phyloP scores from a whole-genome alignment of 2,113 vertebrate genomes.

The Caranx ignobilis region DNA sequence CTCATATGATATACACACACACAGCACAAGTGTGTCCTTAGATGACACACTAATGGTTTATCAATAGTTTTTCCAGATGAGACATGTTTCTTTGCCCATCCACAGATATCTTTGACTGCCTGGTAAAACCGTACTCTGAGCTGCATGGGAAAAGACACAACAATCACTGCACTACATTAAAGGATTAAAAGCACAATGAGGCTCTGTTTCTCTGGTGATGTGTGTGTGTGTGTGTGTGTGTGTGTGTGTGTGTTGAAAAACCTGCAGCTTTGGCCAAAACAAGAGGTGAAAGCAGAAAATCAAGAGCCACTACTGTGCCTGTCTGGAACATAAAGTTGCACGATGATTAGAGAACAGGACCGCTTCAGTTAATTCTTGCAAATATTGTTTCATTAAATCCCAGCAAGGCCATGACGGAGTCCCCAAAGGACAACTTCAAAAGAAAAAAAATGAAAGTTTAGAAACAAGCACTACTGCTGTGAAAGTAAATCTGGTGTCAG shows the following conservation, averaged over 20 bases:
- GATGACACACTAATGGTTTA: conserved; percentile 24
- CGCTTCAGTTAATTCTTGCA: conserved; percentile 10
- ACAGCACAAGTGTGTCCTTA: conserved; percentile 7
- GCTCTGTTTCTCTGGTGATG: conserved; percentile 7
- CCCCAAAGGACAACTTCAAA: not conserved
- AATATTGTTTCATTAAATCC: conserved; percentile 17
- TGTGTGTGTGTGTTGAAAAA: not conserved
- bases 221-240: too few species aligned
- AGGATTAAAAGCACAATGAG: not conserved
- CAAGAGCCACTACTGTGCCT: conserved; percentile 4
- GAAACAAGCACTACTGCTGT: conserved; percentile 1
- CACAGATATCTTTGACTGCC: not conserved
- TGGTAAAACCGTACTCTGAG: not conserved
- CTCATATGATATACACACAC: not conserved
- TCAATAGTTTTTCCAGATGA: conserved; percentile 15
- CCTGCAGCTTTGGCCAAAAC: not conserved
- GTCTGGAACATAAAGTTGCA: conserved; percentile 12
- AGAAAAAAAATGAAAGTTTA: not conserved
- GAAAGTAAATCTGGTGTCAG: conserved; percentile 1
- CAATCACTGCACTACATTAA: conserved; percentile 1
- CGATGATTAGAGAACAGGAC: conserved; percentile 10
- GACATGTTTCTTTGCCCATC: not conserved
- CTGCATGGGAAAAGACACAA: not conserved
- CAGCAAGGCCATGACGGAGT: not conserved
- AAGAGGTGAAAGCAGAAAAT: conserved; percentile 15